Evolutionary conservation across 1,140 invertebrate genomes (phyloP).

Genomic region (Drosophila triauraria): DNA sequence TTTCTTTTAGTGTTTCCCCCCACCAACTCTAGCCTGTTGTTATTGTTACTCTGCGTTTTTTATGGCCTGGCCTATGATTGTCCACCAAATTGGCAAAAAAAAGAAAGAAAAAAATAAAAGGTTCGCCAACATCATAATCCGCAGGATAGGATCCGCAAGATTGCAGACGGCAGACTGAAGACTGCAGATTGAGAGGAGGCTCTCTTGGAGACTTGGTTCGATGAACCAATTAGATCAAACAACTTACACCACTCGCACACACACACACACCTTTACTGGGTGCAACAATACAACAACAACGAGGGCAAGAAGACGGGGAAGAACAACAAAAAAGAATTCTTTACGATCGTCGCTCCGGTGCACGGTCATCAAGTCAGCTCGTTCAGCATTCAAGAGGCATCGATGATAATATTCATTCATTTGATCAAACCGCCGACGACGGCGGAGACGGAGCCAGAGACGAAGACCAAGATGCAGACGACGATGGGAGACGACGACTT

Average conservation of each 20-base stretch:
- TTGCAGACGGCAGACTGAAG: constrained; percentile 19
- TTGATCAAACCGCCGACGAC: constrained; percentile 80
- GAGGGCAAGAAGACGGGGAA: constrained; percentile 22
- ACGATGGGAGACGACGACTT: constrained; percentile 31
- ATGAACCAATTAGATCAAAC: constrained; percentile 84
- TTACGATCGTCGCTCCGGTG: constrained; percentile 60
- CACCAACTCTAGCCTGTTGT: constrained; percentile 1
- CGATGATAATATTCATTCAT: constrained; percentile 84
- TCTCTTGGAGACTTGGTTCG: constrained; percentile 48
- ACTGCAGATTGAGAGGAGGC: constrained; percentile 8
- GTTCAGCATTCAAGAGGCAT: constrained; percentile 79
- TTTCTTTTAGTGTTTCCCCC: not conserved
- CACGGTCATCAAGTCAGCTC: constrained; percentile 79
- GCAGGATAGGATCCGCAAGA: constrained; percentile 13
- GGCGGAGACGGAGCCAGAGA: constrained; percentile 46
- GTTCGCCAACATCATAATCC: constrained; percentile 47
- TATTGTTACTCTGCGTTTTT: constrained; percentile 6
- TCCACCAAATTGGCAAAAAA: constrained; percentile 38
- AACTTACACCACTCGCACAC: constrained; percentile 61
- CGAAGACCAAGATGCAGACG: constrained; percentile 22
- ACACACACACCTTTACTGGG: constrained; percentile 38
- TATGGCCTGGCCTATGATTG: constrained; percentile 33
- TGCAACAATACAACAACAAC: constrained; percentile 50
- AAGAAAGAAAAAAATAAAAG: not conserved
- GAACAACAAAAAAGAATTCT: constrained; percentile 62